Base-by-base conservation (phyloP, 2,797 vertebrate genomes). In the Cossypha dichroa region DNA sequence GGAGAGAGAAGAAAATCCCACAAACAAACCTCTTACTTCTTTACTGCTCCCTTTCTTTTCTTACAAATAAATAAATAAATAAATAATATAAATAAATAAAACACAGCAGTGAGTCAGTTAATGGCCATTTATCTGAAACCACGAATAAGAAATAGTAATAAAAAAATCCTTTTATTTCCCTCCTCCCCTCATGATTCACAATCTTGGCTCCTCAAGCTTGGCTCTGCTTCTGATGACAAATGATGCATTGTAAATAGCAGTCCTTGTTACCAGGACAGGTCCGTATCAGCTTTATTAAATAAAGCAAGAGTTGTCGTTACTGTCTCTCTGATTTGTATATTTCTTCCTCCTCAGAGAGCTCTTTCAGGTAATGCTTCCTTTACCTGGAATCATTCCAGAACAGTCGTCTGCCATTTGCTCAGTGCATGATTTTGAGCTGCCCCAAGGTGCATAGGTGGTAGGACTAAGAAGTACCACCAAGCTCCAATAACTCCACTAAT, bases 401-500 rank as follows among this genome's bases (percentile, higher is more conserved):
- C 41, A 52, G 79, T 51, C 2, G 0, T 38, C 69, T 81, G 21
- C 54, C 73, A 40, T 83, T 91, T 90, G 69, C 54, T 81, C 87
- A 83, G 49, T 4, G 3, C 43, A 41, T 75, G 79, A 13, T 64
- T 88, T 54, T 45, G 60, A 81, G 83, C 69, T 40, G 48, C 88
- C 90, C 79, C 82, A 62, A 51, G 54, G 78, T 78, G 60, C 56
- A 23, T n/a, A 48, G 66, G 68, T 76, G 40, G 18, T 28, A 93
- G 62, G 74, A 91, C 45, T 85, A 41, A 43, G 78, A 34, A 82
- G 20, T 25, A 67, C 51, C 62, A 93, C 55, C 60, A 92, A 95
- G 85, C 72, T 93, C 74, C 92, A 74, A 31, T 88, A 82, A 97
- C 49, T 94, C 80, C 26, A 41, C 84, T 94, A 95, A 97, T 96